Evolutionary conservation across 2,113 vertebrate genomes (phyloP).

Genomic region (Cyanoderma ruficeps): DNA sequence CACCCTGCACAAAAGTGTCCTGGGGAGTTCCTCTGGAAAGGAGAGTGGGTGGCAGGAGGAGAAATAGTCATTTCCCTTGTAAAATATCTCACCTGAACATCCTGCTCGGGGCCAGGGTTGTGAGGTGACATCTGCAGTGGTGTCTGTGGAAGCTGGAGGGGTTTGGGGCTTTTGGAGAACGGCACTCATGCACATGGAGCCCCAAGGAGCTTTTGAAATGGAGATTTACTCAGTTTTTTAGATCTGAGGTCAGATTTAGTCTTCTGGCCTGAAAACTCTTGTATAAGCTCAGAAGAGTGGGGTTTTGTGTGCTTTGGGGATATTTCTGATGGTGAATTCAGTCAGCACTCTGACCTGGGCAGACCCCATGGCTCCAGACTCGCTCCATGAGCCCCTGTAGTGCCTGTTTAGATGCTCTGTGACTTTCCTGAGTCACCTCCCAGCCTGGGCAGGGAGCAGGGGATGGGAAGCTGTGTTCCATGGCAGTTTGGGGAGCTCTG

Average conservation of each 20-base stretch:
- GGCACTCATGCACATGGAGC: neutral
- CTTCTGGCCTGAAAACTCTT: neutral
- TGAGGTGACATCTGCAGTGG: neutral
- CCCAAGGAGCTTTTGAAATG: neutral
- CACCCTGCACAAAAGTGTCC: neutral
- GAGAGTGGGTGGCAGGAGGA: neutral
- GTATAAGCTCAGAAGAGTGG: neutral
- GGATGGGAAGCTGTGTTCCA: neutral
- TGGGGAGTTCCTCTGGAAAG: neutral
- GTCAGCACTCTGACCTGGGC: neutral
- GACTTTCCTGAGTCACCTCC: neutral
- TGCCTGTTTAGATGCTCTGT: neutral
- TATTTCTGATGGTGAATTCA: neutral
- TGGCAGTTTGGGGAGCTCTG: neutral
- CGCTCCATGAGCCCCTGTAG: fast-evolving
- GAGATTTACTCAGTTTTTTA: neutral
- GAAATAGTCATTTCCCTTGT: neutral
- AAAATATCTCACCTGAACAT: neutral
- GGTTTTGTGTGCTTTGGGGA: neutral
- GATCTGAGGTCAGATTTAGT: neutral
- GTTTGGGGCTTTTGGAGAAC: fast-evolving
- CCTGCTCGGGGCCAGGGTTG: neutral
- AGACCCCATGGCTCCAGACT: neutral
- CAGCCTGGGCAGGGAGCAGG: neutral
- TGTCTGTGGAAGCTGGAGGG: neutral